Evolutionary conservation across 1,140 invertebrate species (phyloP).

Genomic region (Mesaphorura yosii): DNA sequence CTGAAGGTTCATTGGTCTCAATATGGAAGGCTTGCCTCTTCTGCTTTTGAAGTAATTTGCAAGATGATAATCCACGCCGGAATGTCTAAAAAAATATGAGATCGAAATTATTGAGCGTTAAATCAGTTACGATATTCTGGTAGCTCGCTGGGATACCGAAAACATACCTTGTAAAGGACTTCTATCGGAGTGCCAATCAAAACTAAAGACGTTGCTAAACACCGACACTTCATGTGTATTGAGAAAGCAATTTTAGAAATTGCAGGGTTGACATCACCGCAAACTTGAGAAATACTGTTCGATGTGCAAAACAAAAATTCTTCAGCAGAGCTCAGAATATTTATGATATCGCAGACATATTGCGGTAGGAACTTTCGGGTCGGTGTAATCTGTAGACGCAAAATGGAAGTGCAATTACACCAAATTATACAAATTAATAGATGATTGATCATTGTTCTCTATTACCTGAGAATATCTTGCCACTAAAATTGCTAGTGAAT

Average conservation of each 20-base stretch:
- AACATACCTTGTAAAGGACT: slow-evolving; percentile 53
- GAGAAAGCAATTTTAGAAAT: slow-evolving; percentile 22
- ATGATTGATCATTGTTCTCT: background rate
- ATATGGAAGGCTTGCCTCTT: slow-evolving; percentile 2
- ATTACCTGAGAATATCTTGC: slow-evolving; percentile 26
- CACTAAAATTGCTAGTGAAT: slow-evolving; percentile 25
- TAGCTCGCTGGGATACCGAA: background rate
- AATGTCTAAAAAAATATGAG: slow-evolving; percentile 11
- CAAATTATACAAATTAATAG: background rate
- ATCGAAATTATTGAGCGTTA: background rate
- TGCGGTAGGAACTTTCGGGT: slow-evolving; percentile 15
- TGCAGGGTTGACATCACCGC: slow-evolving; percentile 22
- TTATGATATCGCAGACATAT: slow-evolving; percentile 26
- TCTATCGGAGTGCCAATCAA: slow-evolving; percentile 57
- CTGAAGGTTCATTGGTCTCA: too few species aligned
- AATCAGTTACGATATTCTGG: background rate
- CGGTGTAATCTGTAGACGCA: slow-evolving; percentile 22
- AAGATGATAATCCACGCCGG: slow-evolving; percentile 26
- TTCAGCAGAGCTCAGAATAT: slow-evolving; percentile 26
- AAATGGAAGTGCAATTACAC: background rate
- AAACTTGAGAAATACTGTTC: slow-evolving; percentile 13
- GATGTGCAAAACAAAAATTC: slow-evolving; percentile 26
- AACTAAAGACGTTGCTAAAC: slow-evolving; percentile 55
- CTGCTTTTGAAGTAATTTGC: slow-evolving; percentile 17
- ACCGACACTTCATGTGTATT: slow-evolving; percentile 64